phyloP scores from a whole-genome alignment of 1,140 invertebrate genomes.

The Meloidogyne chitwoodi region DNA sequence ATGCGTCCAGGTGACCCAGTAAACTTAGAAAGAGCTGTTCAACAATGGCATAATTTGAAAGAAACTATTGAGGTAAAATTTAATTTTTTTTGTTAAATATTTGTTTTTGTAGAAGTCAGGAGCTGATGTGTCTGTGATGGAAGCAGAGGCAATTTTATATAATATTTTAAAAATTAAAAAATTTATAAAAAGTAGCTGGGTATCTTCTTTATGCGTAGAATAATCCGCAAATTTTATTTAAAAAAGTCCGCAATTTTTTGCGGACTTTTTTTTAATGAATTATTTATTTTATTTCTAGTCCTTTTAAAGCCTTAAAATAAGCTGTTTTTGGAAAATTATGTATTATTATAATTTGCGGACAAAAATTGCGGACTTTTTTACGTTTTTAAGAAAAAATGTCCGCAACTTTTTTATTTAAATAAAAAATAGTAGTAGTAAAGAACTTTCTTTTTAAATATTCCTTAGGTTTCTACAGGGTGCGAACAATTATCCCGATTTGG shows the following conservation, averaged over 20 bases:
- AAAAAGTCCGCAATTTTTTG: too few relatives aligned
- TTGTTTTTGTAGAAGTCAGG: constrained; percentile 30
- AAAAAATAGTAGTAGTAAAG: neutral
- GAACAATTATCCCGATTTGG: constrained; percentile 55
- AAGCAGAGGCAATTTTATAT: constrained; percentile 42
- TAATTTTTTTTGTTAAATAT: neutral
- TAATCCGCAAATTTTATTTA: too few relatives aligned
- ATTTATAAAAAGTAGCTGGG: neutral
- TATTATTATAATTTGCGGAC: neutral
- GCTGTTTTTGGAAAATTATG: too few relatives aligned
- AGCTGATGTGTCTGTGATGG: constrained; percentile 52
- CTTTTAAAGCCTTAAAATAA: too few relatives aligned
- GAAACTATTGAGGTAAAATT: constrained; percentile 38
- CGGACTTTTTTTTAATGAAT: too few relatives aligned
- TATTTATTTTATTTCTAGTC: too few relatives aligned
- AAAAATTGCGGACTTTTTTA: neutral
- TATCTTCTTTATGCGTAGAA: too few relatives aligned
- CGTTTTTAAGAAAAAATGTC: too few relatives aligned
- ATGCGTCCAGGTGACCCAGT: constrained; percentile 49
- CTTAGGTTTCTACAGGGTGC: constrained; percentile 47
- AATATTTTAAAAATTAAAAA: constrained; percentile 10
- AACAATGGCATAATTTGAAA: constrained; percentile 53
- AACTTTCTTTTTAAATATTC: neutral
- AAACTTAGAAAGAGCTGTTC: constrained; percentile 40
- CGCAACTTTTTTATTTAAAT: too few relatives aligned